Evolutionary conservation across 2,888 invertebrate species (phyloP).

Genomic region (Pristionchus exspectatus): DNA sequence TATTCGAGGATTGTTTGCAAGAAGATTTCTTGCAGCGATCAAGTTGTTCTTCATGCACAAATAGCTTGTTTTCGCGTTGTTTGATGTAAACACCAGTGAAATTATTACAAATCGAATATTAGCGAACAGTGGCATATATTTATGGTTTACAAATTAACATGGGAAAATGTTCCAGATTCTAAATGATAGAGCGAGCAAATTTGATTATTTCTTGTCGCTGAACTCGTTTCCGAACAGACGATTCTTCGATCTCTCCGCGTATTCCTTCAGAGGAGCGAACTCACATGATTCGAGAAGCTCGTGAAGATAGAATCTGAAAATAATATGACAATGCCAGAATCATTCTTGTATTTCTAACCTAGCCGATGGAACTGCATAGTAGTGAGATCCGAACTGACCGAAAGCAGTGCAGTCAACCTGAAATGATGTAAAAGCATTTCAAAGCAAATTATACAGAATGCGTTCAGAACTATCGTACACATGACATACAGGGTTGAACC

Average conservation of each 20-base stretch:
- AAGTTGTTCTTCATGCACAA: too few species aligned
- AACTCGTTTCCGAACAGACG: constrained; percentile 33
- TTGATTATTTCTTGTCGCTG: neutral
- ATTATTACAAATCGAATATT: neutral
- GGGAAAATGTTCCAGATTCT: neutral
- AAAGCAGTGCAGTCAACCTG: constrained; percentile 28
- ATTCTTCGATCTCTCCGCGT: neutral
- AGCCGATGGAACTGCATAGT: neutral
- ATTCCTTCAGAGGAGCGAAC: neutral
- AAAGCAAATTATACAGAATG: neutral
- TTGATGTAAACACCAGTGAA: too few species aligned
- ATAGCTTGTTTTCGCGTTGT: too few species aligned
- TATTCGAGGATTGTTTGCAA: neutral
- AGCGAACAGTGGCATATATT: neutral
- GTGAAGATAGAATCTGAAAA: neutral
- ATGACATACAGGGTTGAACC: too few species aligned
- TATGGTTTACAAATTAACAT: neutral
- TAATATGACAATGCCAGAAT: neutral
- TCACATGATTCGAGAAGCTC: neutral
- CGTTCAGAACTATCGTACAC: neutral
- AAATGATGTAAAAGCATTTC: too few species aligned
- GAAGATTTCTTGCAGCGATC: neutral
- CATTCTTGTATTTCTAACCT: neutral
- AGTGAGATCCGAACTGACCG: neutral
- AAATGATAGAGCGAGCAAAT: neutral